Conservation (phyloP, 2,113 vertebrate species). For the Scolopax mira region DNA sequence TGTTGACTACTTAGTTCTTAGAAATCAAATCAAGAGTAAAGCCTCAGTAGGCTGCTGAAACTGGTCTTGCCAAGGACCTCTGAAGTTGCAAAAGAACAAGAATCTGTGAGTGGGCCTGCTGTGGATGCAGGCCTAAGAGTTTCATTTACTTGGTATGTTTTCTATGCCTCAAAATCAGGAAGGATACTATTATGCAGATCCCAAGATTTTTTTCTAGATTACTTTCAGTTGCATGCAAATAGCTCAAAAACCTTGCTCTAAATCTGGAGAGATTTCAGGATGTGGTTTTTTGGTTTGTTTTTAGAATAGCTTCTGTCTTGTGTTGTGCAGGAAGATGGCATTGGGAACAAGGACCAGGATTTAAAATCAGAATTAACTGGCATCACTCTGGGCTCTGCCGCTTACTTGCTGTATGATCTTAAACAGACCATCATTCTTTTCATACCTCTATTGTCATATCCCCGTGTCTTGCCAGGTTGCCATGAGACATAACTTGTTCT, state of each 20-base stretch:
- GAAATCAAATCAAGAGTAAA: slow-evolving; percentile 18
- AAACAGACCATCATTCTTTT: background rate
- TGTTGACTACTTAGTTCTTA: slow-evolving; percentile 9
- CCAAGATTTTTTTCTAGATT: slow-evolving; percentile 17
- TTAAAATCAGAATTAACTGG: background rate
- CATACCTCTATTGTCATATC: background rate
- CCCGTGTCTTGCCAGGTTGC: background rate
- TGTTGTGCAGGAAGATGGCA: background rate
- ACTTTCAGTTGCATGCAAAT: slow-evolving; percentile 17
- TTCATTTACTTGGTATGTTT: slow-evolving; percentile 48
- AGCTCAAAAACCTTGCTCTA: background rate
- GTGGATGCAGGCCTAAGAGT: background rate
- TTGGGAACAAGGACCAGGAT: background rate
- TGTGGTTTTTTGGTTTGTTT: background rate
- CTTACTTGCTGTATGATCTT: background rate
- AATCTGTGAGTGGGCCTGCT: slow-evolving; percentile 17
- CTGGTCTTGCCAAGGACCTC: background rate
- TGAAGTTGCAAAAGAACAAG: background rate
- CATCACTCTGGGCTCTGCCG: background rate
- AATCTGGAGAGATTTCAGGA: background rate
- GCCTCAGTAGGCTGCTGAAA: background rate
- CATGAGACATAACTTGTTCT: background rate
- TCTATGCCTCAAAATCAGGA: background rate
- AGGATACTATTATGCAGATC: slow-evolving; percentile 1
- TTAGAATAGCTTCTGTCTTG: background rate